A percentile compares a stretch with the other conserved stretches of the same genome.
These are phyloP conservation scores for Spongilla lacustris DNA, from an alignment of 37 sponge, comb jelly and placozoan species.

Conservation along the genomic window DNA sequence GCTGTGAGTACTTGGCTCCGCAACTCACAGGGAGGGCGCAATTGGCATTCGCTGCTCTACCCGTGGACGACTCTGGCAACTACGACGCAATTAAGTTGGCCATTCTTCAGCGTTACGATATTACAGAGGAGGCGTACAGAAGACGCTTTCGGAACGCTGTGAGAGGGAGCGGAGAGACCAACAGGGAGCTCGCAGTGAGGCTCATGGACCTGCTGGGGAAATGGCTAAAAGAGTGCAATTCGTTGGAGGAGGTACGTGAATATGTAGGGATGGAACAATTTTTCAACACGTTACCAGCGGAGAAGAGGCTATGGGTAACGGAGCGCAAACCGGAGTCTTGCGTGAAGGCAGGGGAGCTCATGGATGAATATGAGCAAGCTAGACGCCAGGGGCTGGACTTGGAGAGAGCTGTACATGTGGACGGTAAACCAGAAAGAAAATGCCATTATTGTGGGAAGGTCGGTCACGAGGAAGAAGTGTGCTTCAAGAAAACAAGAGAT, in stretches of 20 bases:
- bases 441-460: too few relatives aligned
- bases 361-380: not conserved
- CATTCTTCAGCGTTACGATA: conserved; percentile 20
- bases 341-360: not conserved
- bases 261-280: not conserved
- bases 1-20: conserved; percentile 21
- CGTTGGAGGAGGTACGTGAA: too few relatives aligned
- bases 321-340: not conserved
- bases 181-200: too few relatives aligned
- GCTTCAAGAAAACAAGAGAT: too few relatives aligned
- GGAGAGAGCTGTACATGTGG: too few relatives aligned
- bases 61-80: conserved; percentile 5
- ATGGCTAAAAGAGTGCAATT: too few relatives aligned
- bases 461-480: too few relatives aligned
- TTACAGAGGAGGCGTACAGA: conserved; percentile 31
- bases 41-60: conserved; percentile 18
- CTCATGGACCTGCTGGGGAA: too few relatives aligned
- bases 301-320: not conserved
- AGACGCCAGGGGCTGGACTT: not conserved
- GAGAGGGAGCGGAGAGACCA: too few relatives aligned
- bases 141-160: not conserved
- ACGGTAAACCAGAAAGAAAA: too few relatives aligned
- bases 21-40: conserved; percentile 27
- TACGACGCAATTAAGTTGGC: conserved; percentile 16
- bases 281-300: not conserved